phyloP scores from a whole-genome alignment of 2,797 vertebrate genomes.

The Onychomys torridus region DNA sequence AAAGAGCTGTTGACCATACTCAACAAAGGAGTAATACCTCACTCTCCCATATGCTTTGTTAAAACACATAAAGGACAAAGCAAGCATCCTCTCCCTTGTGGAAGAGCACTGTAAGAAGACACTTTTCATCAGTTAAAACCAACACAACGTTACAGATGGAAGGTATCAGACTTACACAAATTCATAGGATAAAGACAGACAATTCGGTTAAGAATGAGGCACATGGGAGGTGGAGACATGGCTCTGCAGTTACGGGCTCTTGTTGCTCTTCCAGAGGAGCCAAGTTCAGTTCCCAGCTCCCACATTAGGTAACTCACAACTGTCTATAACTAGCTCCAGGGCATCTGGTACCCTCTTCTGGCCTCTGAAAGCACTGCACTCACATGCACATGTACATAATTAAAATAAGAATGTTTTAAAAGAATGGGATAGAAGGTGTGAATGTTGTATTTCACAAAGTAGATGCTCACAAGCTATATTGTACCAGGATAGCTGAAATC shows the following conservation, averaged over 20 bases:
- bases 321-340: neutral
- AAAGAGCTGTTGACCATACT: neutral
- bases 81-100: neutral
- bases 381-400: neutral
- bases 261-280: neutral
- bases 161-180: neutral
- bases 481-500: neutral
- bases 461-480: neutral
- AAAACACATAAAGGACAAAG: neutral
- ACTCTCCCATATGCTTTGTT: neutral
- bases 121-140: neutral
- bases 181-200: neutral
- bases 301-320: neutral
- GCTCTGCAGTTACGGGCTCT: neutral
- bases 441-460: neutral
- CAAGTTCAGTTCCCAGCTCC: neutral
- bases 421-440: neutral
- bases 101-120: conserved; percentile 6
- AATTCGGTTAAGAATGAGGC: neutral
- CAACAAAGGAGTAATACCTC: neutral
- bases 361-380: neutral
- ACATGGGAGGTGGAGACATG: neutral
- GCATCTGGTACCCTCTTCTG: neutral
- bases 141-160: neutral
- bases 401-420: neutral